Evolutionary conservation across 2,888 invertebrate genomes (phyloP).

Genomic region (Phasia obesa): DNA sequence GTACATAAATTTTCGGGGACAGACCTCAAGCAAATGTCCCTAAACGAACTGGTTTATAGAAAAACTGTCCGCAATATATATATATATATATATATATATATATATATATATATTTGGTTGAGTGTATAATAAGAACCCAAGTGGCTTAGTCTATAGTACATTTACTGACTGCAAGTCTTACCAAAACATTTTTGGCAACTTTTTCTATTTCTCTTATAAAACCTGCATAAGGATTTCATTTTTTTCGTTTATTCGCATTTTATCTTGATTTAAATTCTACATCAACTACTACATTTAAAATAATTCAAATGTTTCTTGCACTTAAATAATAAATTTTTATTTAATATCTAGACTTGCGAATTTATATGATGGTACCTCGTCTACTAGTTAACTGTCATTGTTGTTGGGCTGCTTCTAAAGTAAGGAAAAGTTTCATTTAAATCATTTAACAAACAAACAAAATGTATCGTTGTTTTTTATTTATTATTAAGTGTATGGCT

Average conservation of each 20-base stretch:
- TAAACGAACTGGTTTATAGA: no score
- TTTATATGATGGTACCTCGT: background rate
- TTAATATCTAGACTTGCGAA: constrained; percentile 47
- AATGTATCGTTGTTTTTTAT: background rate
- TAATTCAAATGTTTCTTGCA: constrained; percentile 43
- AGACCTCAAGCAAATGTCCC: no score
- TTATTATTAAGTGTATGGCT: background rate
- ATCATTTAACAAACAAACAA: constrained; percentile 39
- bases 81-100: no score
- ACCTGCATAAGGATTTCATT: no score
- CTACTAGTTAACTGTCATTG: background rate
- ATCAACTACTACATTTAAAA: constrained; percentile 18
- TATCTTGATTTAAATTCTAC: background rate
- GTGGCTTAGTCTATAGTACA: no score
- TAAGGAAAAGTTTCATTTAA: constrained; percentile 37
- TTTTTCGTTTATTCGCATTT: background rate
- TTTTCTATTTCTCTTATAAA: no score
- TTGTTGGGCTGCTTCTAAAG: background rate
- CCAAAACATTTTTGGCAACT: no score
- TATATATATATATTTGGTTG: no score
- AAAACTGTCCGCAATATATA: no score
- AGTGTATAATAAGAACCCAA: no score
- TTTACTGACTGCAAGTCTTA: no score
- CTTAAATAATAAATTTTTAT: constrained; percentile 59
- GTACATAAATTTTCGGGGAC: no score